A percentile compares a stretch with the other conserved stretches of the same genome.
These are phyloP conservation scores for Emys orbicularis DNA, from an alignment of 2,797 vertebrate species.

Conservation along the genomic window DNA sequence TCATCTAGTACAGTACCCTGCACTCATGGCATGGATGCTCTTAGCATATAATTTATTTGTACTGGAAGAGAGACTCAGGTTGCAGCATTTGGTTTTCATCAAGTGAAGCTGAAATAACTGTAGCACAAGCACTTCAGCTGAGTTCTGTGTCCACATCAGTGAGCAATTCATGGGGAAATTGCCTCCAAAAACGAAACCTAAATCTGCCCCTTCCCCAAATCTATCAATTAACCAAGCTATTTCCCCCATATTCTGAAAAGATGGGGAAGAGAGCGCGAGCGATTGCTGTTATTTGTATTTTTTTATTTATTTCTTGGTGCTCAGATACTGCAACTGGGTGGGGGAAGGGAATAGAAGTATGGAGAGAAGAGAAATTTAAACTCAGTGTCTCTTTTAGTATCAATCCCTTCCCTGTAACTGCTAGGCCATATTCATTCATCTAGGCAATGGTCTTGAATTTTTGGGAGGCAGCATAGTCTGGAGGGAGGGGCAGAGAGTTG, in stretches of 20 bases:
- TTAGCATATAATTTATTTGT: not conserved
- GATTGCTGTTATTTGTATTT: not conserved
- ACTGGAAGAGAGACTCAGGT: not conserved
- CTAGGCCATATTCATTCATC: not conserved
- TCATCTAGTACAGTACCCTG: too few species aligned
- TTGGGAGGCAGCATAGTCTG: too few species aligned
- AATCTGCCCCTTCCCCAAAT: not conserved
- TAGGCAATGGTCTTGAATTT: too few species aligned
- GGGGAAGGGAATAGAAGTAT: not conserved
- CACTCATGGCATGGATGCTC: not conserved
- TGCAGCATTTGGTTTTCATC: not conserved
- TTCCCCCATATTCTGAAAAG: not conserved
- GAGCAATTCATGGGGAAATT: not conserved
- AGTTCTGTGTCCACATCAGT: not conserved
- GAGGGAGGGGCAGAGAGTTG: too few species aligned
- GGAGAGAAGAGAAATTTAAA: not conserved
- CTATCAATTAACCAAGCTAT: not conserved
- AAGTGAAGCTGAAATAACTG: not conserved
- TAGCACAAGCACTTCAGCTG: not conserved
- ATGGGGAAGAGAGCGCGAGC: not conserved
- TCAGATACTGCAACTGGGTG: not conserved
- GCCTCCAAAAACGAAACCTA: not conserved
- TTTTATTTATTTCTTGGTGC: not conserved
- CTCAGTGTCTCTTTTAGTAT: not conserved
- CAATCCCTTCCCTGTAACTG: not conserved